phyloP scores from a whole-genome alignment of 2,113 vertebrate species.

The Colistium nudipinnis region DNA sequence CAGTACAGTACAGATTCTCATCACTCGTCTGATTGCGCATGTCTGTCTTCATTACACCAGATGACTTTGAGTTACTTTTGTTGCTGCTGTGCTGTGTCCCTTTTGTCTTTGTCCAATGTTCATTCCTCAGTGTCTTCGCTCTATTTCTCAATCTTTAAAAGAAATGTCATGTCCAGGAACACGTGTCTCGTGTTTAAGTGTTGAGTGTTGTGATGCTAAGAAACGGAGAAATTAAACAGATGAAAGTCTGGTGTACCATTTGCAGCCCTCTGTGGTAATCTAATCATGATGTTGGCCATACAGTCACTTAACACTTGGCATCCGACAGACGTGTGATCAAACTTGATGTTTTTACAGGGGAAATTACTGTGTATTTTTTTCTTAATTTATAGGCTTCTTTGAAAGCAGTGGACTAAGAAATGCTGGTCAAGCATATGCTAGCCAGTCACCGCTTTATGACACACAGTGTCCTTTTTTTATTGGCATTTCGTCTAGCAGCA shows the following conservation, averaged over 20 bases:
- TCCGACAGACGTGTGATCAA: conserved; percentile 48
- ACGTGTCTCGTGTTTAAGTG: conserved; percentile 19
- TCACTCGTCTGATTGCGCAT: conserved; percentile 43
- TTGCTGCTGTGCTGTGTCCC: conserved; percentile 58
- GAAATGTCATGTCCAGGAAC: conserved; percentile 49
- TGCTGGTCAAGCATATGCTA: conserved; percentile 68
- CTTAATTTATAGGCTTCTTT: conserved; percentile 62
- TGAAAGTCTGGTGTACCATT: conserved; percentile 85
- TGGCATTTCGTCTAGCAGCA: conserved; percentile 7
- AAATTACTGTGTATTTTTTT: conserved; percentile 29
- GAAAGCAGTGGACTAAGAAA: conserved; percentile 48
- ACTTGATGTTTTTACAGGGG: conserved; percentile 57
- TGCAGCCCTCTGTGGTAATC: conserved; percentile 86
- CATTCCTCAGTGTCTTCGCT: conserved; percentile 32
- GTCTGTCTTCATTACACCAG: conserved; percentile 72
- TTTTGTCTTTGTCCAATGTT: conserved; percentile 64
- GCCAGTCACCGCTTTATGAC: conserved; percentile 55
- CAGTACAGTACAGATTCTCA: conserved; percentile 53
- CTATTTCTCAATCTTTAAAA: conserved; percentile 55
- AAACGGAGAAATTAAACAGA: conserved; percentile 75
- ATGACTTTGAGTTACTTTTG: conserved; percentile 66
- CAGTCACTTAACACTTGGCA: conserved; percentile 42
- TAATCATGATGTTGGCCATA: conserved; percentile 78
- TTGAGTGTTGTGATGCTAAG: conserved; percentile 52
- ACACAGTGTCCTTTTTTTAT: conserved; percentile 26